Evolutionary conservation across 1,140 invertebrate species (phyloP), one percentile per base, ranked within the genome.

Genomic region (Listronotus bonariensis): DNA sequence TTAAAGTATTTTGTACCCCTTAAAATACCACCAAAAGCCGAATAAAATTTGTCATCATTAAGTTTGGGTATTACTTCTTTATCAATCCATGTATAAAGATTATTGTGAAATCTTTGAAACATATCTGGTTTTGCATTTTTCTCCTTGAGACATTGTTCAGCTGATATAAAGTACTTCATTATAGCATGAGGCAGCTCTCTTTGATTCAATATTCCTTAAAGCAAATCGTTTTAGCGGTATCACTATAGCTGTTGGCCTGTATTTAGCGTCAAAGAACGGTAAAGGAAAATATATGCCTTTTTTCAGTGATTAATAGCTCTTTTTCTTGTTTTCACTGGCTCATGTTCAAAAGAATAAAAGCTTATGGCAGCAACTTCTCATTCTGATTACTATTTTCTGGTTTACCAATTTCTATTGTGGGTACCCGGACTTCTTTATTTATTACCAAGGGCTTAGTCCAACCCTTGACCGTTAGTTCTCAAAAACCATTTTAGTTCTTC

Each of bases 1-100:
- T 81, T 14, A 85, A 76, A 6, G 83, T 82, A 5, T 82, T 80
- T 17, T 83, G 80, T 52, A 87, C 79, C 68, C n/a, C 84, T 76
- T 14, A 86, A 72, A 18, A 86, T 75, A 14, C 85, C 85, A 0
- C 85, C 85, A 56, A 85, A 87, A 26, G 83, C 85, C 6, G 83
- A 78, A 68, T 86, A 87, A 73, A 85, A 80, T 68, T 82, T 84
- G 26, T 86, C 84, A 63, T 87, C 84, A 31, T 78, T 70, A 15
- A 87, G 76, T 65, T 81, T 83, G 11, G 81, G 81, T n/a, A 81
- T 77, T 1, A 87, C 81, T 67, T 85, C 76, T 20, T 76, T 73
- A 55, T 80, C 79, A 73, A 87, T 81, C 83, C 84, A 87, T 34
- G 79, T 70, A 75, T 79, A 84, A 17, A 86, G 74, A 45, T 84